These are phyloP conservation scores for Limnodromus scolopaceus DNA, from an alignment of 2,797 vertebrate species.

Conservation along the genomic window DNA sequence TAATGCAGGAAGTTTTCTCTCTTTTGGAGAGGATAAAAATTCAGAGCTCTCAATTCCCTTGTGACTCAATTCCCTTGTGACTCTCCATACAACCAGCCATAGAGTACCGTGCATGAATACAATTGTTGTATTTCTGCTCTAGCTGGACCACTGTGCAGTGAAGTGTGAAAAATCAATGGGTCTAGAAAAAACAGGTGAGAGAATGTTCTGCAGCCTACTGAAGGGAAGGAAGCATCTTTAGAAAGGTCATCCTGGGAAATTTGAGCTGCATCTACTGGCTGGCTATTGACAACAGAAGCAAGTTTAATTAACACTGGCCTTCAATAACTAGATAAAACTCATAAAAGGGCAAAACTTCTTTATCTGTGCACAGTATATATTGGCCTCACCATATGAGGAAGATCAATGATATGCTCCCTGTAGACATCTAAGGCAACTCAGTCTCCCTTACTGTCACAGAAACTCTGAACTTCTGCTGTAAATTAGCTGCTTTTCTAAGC, in stretches of 20 bases:
- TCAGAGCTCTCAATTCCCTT: neutral
- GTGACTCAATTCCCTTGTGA: neutral
- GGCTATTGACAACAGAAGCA: neutral
- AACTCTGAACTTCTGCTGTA: neutral
- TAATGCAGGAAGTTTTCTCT: neutral
- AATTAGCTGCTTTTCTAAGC: neutral
- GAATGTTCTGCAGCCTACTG: neutral
- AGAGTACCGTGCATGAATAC: neutral
- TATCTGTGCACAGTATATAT: neutral
- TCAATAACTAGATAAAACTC: neutral
- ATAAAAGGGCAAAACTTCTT: neutral
- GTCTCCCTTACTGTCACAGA: neutral
- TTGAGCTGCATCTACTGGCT: neutral
- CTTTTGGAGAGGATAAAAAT: neutral
- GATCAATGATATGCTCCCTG: neutral
- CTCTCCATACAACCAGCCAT: neutral
- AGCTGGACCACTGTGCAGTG: neutral
- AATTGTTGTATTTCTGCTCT: neutral
- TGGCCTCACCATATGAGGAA: neutral
- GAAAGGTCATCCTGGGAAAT: neutral
- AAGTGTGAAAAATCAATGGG: neutral
- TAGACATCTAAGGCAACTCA: neutral
- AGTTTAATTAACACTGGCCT: neutral
- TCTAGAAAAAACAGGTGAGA: neutral
- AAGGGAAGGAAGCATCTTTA: neutral